A percentile compares a stretch with the other conserved stretches of the same genome.
These are phyloP conservation scores for Neotragus pygmaeus DNA, from an alignment of 2,113 vertebrate species.

Conservation along the genomic window DNA sequence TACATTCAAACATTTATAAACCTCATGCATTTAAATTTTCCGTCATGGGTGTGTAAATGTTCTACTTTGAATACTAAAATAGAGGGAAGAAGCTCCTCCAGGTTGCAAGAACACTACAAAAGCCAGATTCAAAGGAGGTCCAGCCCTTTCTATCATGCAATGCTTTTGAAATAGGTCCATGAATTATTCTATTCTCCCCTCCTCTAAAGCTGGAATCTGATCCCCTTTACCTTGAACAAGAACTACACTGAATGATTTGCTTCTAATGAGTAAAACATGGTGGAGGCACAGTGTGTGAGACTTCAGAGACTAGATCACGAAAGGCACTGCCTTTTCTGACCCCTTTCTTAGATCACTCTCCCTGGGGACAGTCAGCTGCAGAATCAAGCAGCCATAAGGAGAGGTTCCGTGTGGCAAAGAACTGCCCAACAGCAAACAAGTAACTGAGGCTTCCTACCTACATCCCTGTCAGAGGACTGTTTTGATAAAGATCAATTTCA, in stretches of 20 bases:
- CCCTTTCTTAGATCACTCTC: background rate
- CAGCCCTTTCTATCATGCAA: background rate
- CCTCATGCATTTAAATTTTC: background rate
- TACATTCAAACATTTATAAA: background rate
- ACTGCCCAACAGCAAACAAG: background rate
- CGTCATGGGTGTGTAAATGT: background rate
- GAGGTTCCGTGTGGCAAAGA: background rate
- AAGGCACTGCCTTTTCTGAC: background rate
- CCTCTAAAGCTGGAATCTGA: background rate
- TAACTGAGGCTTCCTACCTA: background rate
- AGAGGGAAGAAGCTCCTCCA: background rate
- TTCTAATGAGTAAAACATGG: background rate
- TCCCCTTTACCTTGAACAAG: background rate
- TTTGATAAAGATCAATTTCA: background rate
- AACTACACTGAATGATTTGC: background rate
- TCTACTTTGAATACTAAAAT: background rate
- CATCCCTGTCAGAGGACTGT: accelerated
- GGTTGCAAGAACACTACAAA: background rate
- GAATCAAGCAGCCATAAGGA: background rate
- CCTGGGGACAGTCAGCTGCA: background rate
- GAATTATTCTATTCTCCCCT: background rate
- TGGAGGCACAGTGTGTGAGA: background rate
- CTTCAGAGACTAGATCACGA: background rate
- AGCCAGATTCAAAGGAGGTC: background rate
- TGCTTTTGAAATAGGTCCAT: background rate